Evolutionary conservation across 1,140 invertebrate genomes (phyloP), one percentile per base, ranked within the genome.

Genomic region (Drosophila dunni): DNA sequence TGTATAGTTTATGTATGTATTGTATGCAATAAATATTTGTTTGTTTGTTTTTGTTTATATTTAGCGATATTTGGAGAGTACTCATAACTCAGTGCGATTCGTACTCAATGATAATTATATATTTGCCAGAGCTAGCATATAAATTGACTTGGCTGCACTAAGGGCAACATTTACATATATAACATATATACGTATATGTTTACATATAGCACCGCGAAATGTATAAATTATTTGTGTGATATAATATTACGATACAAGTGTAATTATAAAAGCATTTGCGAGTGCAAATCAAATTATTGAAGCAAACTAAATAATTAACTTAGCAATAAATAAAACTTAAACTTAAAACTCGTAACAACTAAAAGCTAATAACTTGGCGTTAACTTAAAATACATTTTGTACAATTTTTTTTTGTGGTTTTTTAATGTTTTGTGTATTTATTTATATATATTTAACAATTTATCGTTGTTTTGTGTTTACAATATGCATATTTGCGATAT

Each of bases 181-280:
- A 66, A 83, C 62, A 63, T 29, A 29, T 29, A 29, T 29, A 29
- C 24, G 24, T 29, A 29, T 79, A 75, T 71, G 72, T 70, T 61
- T 81, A 67, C 70, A 89, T 89, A 83, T 88, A 88, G 83, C 83
- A 88, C 83, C 83, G 80, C 83, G 84, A 88, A 89, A 86, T 88
- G 72, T 86, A 86, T 76, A 88, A 86, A 83, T 71, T 73, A 86
- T 65, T 77, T 74, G 62, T 74, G 60, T 68, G 62, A 79, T 72
- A 68, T 61, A 68, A 33, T 54, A 36, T 15, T n/a, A 17, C 42
- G 33, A 40, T 51, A 46, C 2, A 15, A 46, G 7, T 51, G 33
- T 73, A 67, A 34, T 46, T 46, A 68, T 33, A n/a, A 46, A 38
- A 42, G 24, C 56, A 45, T 40, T 2, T 58, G 24, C 10, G 13